Conservation (phyloP, 2,113 vertebrate species). For the Orientallactaga bullata region DNA sequence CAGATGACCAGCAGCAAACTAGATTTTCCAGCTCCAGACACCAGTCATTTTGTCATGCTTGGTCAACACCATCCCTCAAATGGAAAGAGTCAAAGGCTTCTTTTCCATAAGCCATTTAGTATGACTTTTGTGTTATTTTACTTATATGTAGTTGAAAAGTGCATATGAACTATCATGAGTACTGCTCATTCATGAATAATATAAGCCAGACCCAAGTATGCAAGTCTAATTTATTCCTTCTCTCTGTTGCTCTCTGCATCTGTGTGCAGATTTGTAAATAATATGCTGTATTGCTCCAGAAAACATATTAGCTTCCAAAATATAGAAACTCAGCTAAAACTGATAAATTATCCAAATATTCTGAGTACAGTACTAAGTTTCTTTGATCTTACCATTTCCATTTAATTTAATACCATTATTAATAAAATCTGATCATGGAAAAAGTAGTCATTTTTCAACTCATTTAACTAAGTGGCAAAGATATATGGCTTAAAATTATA, state of each 20-base stretch:
- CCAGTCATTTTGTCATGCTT: constrained; percentile 7
- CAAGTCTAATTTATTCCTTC: not conserved
- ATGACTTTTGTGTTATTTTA: constrained; percentile 61
- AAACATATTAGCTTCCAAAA: constrained; percentile 55
- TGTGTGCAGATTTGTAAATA: not conserved
- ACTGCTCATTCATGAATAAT: constrained; percentile 65
- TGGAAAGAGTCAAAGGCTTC: not conserved
- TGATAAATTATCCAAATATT: too few relatives aligned
- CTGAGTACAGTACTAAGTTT: not conserved
- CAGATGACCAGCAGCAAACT: not conserved
- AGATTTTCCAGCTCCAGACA: constrained; percentile 8
- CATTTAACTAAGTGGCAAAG: constrained; percentile 65
- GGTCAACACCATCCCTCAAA: constrained; percentile 1
- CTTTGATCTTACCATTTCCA: constrained; percentile 26
- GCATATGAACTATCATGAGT: constrained; percentile 38
- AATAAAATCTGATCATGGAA: constrained; percentile 52
- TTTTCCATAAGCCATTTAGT: not conserved
- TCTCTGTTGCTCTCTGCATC: not conserved
- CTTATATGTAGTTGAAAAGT: constrained; percentile 53
- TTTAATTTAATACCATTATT: constrained; percentile 56
- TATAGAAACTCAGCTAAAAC: constrained; percentile 21
- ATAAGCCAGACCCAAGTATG: constrained; percentile 38
- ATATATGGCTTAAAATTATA: constrained; percentile 42
- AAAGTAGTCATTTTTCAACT: constrained; percentile 56
- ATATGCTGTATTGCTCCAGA: not conserved